phyloP scores from a whole-genome alignment of 2,888 invertebrate species.

The Luperina testacea region DNA sequence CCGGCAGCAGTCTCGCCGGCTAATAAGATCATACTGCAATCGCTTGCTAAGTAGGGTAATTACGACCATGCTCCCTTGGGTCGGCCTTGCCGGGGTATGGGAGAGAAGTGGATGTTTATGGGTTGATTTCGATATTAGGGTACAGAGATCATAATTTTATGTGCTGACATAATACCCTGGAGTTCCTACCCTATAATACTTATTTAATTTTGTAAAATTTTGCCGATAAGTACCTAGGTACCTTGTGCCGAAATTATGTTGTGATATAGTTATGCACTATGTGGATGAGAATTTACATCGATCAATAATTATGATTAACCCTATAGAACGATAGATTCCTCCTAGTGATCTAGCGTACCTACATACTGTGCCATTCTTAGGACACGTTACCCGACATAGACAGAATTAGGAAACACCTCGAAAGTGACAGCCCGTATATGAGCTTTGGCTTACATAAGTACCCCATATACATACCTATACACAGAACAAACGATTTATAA shows the following conservation, averaged over 20 bases:
- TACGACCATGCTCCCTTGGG: conserved; percentile 46
- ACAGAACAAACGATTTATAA: conserved; percentile 49
- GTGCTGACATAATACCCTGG: neutral
- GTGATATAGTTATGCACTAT: too few relatives aligned
- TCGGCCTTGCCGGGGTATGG: conserved; percentile 28
- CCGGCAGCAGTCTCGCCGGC: conserved; percentile 31
- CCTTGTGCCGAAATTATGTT: neutral
- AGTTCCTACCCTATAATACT: neutral
- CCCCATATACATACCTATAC: neutral
- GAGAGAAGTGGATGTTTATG: conserved; percentile 39
- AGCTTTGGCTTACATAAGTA: conserved; percentile 27
- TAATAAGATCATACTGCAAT: conserved; percentile 59
- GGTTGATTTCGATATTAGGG: conserved; percentile 31
- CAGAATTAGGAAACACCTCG: conserved; percentile 36
- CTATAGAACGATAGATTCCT: neutral
- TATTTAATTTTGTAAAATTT: neutral
- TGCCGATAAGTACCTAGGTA: neutral
- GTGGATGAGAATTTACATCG: neutral
- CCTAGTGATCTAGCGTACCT: neutral
- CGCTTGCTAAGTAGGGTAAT: conserved; percentile 59
- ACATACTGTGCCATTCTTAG: neutral
- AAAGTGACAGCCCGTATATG: conserved; percentile 29
- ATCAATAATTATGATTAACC: neutral
- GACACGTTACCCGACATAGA: conserved; percentile 1
- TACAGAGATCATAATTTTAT: conserved; percentile 17